These are phyloP conservation scores for Hypanus sabinus DNA, from an alignment of 2,113 vertebrate species.

Conservation along the genomic window DNA sequence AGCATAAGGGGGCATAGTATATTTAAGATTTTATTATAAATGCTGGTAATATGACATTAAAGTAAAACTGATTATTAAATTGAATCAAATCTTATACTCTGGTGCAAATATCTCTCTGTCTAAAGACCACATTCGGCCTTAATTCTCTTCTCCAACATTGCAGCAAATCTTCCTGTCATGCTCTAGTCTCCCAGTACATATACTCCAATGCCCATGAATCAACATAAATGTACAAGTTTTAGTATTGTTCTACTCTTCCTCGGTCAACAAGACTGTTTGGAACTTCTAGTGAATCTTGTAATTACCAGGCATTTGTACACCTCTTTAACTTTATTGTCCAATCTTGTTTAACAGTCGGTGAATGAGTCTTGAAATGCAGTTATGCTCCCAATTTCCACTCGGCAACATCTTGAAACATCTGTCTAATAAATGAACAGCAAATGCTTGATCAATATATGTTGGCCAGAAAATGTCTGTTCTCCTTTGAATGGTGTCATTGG, in stretches of 20 bases:
- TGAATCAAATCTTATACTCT: not conserved
- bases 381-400: not conserved
- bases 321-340: not conserved
- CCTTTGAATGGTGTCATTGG: not conserved
- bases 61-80: not conserved
- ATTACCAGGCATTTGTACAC: not conserved
- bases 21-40: not conserved
- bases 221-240: not conserved
- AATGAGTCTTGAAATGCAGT: too few relatives aligned
- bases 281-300: not conserved
- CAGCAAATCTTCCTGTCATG: not conserved
- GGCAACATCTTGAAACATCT: not conserved
- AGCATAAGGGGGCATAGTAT: not conserved
- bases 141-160: not conserved
- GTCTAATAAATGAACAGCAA: too few relatives aligned
- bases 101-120: not conserved
- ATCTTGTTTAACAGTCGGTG: too few relatives aligned
- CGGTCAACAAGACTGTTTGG: not conserved
- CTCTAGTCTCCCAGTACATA: not conserved
- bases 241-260: not conserved
- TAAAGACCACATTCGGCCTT: not conserved
- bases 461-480: not conserved
- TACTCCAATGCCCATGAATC: not conserved
- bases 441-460: too few relatives aligned
- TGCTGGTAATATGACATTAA: not conserved